Percentiles rank a stretch among this genome's conserved stretches.
phyloP scores from a whole-genome alignment of 30 jellyfish, hydroid and myxozoan genomes.

The Sanderia malayensis region DNA sequence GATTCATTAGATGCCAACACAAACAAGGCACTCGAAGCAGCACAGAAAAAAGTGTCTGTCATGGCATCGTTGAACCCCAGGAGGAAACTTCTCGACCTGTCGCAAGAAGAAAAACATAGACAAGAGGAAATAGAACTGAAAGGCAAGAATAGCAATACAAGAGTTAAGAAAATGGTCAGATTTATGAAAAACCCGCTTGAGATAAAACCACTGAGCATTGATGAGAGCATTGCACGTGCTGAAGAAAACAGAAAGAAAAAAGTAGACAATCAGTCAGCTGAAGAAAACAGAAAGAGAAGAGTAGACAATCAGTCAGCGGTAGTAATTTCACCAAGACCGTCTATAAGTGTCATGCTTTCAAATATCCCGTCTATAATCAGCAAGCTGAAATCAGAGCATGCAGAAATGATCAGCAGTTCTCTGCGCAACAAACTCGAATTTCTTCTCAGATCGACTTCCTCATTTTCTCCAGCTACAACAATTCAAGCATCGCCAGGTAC shows the following conservation, averaged over 20 bases:
- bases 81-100: constrained; percentile 17
- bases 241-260: background rate
- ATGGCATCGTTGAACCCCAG: constrained; percentile 26
- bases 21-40: constrained; percentile 15
- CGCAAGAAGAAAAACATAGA: constrained; percentile 40
- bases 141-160: constrained; percentile 1
- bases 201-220: background rate
- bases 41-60: constrained; percentile 25
- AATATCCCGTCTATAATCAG: constrained; percentile 28
- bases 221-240: background rate
- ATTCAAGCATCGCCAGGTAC: background rate
- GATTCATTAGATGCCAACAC: constrained; percentile 35
- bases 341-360: constrained; percentile 16
- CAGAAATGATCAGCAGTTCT: constrained; percentile 14
- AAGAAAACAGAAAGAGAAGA: background rate
- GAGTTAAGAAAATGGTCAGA: constrained; percentile 22
- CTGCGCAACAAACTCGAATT: constrained; percentile 7
- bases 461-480: background rate
- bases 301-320: background rate
- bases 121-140: background rate
- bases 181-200: constrained; percentile 55
- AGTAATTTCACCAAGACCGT: background rate
- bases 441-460: constrained; percentile 11
- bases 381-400: constrained; percentile 11
- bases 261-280: background rate